Evolutionary conservation across 1,140 invertebrate genomes (phyloP).

Genomic region (Laodelphax striatellus): DNA sequence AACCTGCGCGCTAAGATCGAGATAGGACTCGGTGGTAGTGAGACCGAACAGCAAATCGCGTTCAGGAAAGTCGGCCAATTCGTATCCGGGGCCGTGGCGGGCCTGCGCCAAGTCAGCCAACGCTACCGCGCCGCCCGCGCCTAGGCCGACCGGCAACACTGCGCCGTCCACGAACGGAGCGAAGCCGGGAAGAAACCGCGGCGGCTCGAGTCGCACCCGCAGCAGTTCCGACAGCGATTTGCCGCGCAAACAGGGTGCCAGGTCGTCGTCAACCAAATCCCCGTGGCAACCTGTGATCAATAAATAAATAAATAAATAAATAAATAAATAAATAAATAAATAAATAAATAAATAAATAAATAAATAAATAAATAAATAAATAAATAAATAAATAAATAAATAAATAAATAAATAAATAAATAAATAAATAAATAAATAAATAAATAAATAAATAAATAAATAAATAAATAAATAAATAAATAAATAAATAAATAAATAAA

Average conservation of each 20-base stretch:
- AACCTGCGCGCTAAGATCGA: constrained; percentile 51
- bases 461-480: too few species aligned
- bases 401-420: too few species aligned
- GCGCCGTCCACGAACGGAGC: constrained; percentile 82
- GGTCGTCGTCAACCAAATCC: constrained; percentile 61
- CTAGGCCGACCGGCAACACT: constrained; percentile 36
- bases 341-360: too few species aligned
- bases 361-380: too few species aligned
- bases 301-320: too few species aligned
- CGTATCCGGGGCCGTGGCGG: constrained; percentile 42
- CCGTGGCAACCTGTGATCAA: constrained; percentile 47
- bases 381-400: too few species aligned
- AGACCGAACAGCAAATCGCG: constrained; percentile 64
- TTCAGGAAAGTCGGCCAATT: constrained; percentile 73
- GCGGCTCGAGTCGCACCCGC: constrained; percentile 57
- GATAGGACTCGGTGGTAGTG: constrained; percentile 60
- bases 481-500: too few species aligned
- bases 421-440: too few species aligned
- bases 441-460: too few species aligned
- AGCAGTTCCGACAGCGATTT: constrained; percentile 59
- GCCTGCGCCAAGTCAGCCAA: constrained; percentile 8
- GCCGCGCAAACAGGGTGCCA: constrained; percentile 69
- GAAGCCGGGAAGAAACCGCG: constrained; percentile 73
- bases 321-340: too few species aligned
- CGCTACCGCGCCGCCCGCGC: constrained; percentile 2